Evolutionary conservation across 2,888 invertebrate genomes (phyloP).

Genomic region (Crepidodera aurea): DNA sequence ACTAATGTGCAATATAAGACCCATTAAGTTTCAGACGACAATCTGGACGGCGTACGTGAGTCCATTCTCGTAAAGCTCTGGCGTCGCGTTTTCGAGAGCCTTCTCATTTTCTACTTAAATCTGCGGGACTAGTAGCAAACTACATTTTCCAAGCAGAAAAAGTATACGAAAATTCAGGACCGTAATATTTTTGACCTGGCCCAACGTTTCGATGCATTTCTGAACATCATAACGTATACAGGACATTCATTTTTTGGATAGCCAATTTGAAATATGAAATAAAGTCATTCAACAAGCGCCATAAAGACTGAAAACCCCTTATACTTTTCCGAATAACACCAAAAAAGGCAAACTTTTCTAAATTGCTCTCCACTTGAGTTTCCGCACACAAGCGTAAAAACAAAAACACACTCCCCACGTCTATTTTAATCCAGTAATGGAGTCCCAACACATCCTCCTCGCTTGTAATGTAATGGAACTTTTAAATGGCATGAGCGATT

Average conservation of each 20-base stretch:
- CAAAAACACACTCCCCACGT: slow-evolving; percentile 30
- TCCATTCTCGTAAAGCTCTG: slow-evolving; percentile 29
- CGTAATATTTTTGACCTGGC: no score
- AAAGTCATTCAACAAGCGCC: no score
- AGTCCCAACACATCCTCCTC: slow-evolving; percentile 44
- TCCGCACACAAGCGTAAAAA: slow-evolving; percentile 7
- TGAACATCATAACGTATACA: no score
- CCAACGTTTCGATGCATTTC: no score
- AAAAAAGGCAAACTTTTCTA: slow-evolving; percentile 3
- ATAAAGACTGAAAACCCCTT: not conserved
- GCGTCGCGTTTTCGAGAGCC: slow-evolving; percentile 20
- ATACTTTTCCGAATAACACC: slow-evolving; percentile 1
- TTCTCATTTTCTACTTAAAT: slow-evolving; percentile 29
- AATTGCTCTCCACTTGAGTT: slow-evolving; percentile 8
- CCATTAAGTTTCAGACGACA: slow-evolving; percentile 39
- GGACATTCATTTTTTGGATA: no score
- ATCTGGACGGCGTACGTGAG: slow-evolving; percentile 39
- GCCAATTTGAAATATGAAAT: no score
- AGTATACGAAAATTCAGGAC: not conserved
- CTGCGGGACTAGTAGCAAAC: slow-evolving; percentile 7
- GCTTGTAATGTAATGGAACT: slow-evolving; percentile 48
- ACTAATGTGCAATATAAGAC: slow-evolving; percentile 43
- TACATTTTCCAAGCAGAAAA: slow-evolving; percentile 9
- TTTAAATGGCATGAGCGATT: slow-evolving; percentile 47
- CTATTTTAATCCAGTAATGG: slow-evolving; percentile 51